Base-by-base conservation (phyloP, 23 tunicate genomes). In the Halocynthia aurantium region DNA sequence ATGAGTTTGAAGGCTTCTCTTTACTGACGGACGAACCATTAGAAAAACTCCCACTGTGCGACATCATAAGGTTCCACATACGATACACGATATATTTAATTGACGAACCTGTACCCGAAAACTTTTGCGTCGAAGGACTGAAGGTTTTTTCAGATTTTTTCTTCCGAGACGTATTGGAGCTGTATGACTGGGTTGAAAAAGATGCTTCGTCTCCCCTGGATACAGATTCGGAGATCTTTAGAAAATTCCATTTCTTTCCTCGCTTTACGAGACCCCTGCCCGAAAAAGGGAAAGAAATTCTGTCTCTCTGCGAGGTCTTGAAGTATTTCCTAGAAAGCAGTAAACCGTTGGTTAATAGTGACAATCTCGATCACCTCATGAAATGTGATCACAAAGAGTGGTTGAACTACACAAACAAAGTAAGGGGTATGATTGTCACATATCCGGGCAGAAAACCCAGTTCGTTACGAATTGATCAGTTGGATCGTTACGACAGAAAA, bases 371-470 rank as follows among this genome's bases (percentile, higher is more conserved):
- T 72, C 44, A 58, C 40, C 56, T 85, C 60, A 72, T 85, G 80
- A 74, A 78, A 22, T 89, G 96, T 78, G 72, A 80, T 18, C 91
- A 89, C 53, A 75, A 80, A 10, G 89, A 89, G 40, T 89, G 96
- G 96, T 61, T 81, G 77, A 72, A 81, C 6, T 86, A 77, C 72
- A 82, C 88, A 12, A 83, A 76, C 8, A 64, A 83, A 80, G 88
- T 86, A 22, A 82, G 96, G 19, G 99, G 99, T 6, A 82, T 81
- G 88, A 85, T 96, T 40, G 99, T 96, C n/a, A 96, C 96, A 20
- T 65, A 78, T 57, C 99, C 99, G 10, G 99, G 99, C 5, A 87
- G 85, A 73, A 83, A 80, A 50, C 99, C 99, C 55, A 85, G 96
- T 57, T 89, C 93, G 6, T 70, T 96, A 49, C 80, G 99, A 20